Evolutionary conservation across 30 jellyfish, hydroid and myxozoan genomes (phyloP), one percentile per base, ranked within the genome.

Genomic region (Chrysaora quinquecirrha): DNA sequence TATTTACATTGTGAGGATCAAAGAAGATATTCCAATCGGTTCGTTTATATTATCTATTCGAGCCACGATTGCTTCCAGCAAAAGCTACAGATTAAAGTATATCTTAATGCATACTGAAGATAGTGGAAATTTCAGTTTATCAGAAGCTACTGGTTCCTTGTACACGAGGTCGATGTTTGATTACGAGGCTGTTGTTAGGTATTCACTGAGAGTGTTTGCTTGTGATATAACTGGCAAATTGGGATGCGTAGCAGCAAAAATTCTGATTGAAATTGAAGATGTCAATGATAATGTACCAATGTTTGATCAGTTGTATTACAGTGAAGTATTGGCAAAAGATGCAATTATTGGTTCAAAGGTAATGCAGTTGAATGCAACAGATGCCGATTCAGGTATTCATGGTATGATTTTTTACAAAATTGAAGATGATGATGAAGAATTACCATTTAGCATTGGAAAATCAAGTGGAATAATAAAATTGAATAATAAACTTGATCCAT

Each of bases 241-340:
- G 4, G 89, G 87, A 1, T 75, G 91, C 63, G 90, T 91, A 20
- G 98, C 68, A 1, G 87, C 83, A 27, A 92, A 48, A 47, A 71
- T 92, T 2, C 65, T 2, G 12, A 83, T 92, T 31, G 35, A 27
- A n/a, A 76, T 86, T 32, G 83, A 29, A 21, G 94, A 85, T 69
- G 86, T 81, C 12, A 87, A 92, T 63, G 98, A 92, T 69, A 79
- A 92, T 73, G 18, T 46, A 0, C 98, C 98, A 1, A 35, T n/a
- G 1, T 92, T 92, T 82, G 18, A 76, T 3, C 46, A 46, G 64
- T 16, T 32, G 38, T 9, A 48, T 30, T 86, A 83, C 85, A 56
- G 43, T 22, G 75, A n/a, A 4, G 62, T 43, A 21, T 73, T 86
- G 1, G 43, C 24, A 18, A 95, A 79, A 60, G 43, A 73, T 32